Conservation (phyloP, 2,113 vertebrate species). For the Hemibates koningsi region DNA sequence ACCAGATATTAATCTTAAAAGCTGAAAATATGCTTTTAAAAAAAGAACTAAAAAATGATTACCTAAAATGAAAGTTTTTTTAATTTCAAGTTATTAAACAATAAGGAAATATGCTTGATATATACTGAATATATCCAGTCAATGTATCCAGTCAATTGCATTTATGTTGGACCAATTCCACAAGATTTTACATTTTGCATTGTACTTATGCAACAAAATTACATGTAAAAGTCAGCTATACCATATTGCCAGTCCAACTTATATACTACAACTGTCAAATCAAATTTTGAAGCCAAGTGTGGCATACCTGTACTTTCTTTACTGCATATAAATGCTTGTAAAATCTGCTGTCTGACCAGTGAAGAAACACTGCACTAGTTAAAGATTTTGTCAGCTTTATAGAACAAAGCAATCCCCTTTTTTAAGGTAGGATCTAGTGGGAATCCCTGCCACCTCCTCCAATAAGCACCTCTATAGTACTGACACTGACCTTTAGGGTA, state of each 20-base stretch:
- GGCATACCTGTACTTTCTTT: neutral
- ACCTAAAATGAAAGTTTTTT: neutral
- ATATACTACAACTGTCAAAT: neutral
- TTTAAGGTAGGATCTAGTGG: neutral
- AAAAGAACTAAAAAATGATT: neutral
- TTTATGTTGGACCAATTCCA: neutral
- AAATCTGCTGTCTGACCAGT: neutral
- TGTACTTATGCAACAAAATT: neutral
- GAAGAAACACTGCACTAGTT: conserved; percentile 8
- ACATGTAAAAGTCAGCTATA: neutral
- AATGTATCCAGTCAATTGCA: neutral
- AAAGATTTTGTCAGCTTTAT: neutral
- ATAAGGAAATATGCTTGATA: neutral
- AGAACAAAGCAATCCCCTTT: neutral
- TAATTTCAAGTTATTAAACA: neutral
- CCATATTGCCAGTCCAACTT: neutral
- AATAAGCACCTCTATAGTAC: neutral
- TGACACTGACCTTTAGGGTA: neutral
- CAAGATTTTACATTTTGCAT: neutral
- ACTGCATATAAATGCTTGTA: neutral
- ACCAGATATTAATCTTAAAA: neutral
- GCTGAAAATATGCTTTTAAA: neutral
- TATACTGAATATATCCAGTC: neutral
- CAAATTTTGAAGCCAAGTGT: neutral
- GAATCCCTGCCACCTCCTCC: neutral